These are phyloP conservation scores for Phalanger gymnotis DNA, from an alignment of 2,797 vertebrate species.

Conservation along the genomic window DNA sequence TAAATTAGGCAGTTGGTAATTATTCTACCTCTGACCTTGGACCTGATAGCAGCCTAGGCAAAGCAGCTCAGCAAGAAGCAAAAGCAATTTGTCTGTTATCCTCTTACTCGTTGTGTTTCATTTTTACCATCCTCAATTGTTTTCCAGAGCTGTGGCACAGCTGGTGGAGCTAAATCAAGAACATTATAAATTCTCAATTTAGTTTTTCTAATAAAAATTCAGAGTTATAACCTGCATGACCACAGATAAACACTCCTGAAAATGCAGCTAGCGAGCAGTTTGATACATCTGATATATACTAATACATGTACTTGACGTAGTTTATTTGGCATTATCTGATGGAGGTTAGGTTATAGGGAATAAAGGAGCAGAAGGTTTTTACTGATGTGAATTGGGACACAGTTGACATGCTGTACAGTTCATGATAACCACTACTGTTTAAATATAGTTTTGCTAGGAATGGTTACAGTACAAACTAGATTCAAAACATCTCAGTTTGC, in stretches of 20 bases:
- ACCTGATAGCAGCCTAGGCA: not conserved
- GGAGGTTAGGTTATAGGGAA: slow-evolving; percentile 68
- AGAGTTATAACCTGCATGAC: slow-evolving; percentile 70
- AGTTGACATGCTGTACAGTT: slow-evolving; percentile 72
- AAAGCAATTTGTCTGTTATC: slow-evolving; percentile 52
- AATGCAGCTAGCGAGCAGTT: slow-evolving; percentile 60
- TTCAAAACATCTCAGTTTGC: slow-evolving; percentile 72
- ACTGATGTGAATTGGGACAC: slow-evolving; percentile 71
- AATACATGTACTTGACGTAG: slow-evolving; percentile 64
- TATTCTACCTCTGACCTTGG: slow-evolving; percentile 25
- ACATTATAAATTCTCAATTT: slow-evolving; percentile 76
- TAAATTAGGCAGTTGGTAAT: slow-evolving; percentile 41
- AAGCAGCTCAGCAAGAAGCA: slow-evolving; percentile 56
- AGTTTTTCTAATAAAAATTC: slow-evolving; percentile 78
- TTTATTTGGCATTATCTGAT: slow-evolving; percentile 78
- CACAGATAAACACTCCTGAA: slow-evolving; percentile 73
- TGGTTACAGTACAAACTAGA: slow-evolving; percentile 67
- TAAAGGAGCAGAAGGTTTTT: slow-evolving; percentile 69
- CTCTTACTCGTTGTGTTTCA: slow-evolving; percentile 41
- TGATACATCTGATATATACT: slow-evolving; percentile 64
- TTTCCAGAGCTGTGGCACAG: slow-evolving; percentile 64
- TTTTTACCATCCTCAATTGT: slow-evolving; percentile 61
- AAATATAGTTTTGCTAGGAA: slow-evolving; percentile 74
- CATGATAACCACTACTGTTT: slow-evolving; percentile 72
- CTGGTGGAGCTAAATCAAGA: slow-evolving; percentile 71